phyloP scores from a whole-genome alignment of 2,888 invertebrate genomes.

The Luffia ferchaultella region DNA sequence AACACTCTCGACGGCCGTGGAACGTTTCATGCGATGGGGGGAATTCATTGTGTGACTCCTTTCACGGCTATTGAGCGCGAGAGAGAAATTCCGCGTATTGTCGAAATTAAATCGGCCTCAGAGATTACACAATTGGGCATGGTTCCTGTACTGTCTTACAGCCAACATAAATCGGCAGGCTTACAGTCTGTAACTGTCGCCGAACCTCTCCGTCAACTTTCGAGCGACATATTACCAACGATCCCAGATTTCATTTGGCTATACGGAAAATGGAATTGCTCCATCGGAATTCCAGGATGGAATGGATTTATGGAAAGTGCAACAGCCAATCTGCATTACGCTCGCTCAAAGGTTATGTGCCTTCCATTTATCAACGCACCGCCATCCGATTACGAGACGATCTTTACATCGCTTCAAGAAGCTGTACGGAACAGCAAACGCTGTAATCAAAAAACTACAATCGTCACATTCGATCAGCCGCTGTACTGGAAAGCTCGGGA shows the following conservation, averaged over 20 bases:
- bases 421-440: neutral
- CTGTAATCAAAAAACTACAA: neutral
- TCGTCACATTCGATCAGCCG: conserved; percentile 1
- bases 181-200: neutral
- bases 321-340: neutral
- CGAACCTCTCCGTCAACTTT: neutral
- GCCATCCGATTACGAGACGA: neutral
- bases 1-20: neutral
- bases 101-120: neutral
- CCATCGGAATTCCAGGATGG: neutral
- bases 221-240: neutral
- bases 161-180: neutral
- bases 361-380: neutral
- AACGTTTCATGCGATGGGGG: conserved; percentile 1
- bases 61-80: neutral
- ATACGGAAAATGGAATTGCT: neutral
- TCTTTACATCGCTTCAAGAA: neutral
- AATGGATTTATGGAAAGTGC: neutral
- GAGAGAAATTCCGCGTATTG: neutral
- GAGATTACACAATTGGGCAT: neutral
- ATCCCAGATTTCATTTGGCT: neutral
- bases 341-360: neutral
- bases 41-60: neutral
- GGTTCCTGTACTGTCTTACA: neutral
- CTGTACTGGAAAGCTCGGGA: neutral